Evolutionary conservation across 2,888 invertebrate species (phyloP).

Genomic region (Eurytoma adleriae): DNA sequence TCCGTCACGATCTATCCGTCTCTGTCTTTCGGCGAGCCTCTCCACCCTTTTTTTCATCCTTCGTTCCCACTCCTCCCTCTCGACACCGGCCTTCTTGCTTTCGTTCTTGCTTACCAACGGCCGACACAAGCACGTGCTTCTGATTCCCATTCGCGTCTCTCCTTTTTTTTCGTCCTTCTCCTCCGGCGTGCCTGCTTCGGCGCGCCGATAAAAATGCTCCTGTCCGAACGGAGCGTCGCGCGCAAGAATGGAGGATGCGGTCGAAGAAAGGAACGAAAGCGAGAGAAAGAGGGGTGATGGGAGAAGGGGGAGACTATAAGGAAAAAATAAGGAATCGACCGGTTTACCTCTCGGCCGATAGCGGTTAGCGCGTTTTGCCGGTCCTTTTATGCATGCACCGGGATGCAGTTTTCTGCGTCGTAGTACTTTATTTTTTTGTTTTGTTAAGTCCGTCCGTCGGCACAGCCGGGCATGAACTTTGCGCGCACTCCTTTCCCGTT

Average conservation of each 20-base stretch:
- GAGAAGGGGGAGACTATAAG: conserved; percentile 32
- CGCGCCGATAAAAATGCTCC: conserved; percentile 53
- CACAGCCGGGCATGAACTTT: conserved; percentile 5
- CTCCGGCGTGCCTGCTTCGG: conserved; percentile 35
- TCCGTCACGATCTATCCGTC: background rate
- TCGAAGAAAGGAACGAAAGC: conserved; percentile 56
- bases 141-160: conserved; percentile 20
- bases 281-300: conserved; percentile 37
- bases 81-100: conserved; percentile 11
- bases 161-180: conserved; percentile 23
- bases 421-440: background rate
- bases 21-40: conserved; percentile 4
- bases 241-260: conserved; percentile 44
- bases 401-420: conserved; percentile 37
- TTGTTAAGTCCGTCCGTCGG: background rate
- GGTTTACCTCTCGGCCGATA: conserved; percentile 68
- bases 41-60: background rate
- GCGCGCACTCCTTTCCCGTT: background rate
- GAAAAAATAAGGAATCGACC: conserved; percentile 65
- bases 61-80: background rate
- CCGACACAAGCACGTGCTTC: conserved; percentile 59
- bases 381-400: conserved; percentile 51
- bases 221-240: conserved; percentile 42
- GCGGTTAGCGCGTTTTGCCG: conserved; percentile 58
- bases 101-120: conserved; percentile 29